Evolutionary conservation across 2,797 vertebrate species (phyloP).

Genomic region (Micromesistius poutassou): DNA sequence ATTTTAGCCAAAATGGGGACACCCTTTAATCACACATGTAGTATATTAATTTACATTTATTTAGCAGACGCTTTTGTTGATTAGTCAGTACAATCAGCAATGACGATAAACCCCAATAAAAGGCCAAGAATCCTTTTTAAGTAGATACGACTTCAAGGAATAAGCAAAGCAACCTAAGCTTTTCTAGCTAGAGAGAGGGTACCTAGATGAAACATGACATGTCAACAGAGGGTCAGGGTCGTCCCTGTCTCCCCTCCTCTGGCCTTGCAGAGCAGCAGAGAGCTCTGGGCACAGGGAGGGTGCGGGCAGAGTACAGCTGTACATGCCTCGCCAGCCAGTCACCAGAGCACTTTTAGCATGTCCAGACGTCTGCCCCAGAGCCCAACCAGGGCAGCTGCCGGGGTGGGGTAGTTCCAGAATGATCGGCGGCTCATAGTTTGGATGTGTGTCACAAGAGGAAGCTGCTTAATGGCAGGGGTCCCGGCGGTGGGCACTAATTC

Average conservation of each 20-base stretch:
- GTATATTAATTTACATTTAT: too few species aligned
- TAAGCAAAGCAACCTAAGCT: too few species aligned
- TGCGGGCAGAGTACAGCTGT: conserved; percentile 63
- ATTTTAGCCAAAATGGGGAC: neutral
- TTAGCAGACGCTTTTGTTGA: too few species aligned
- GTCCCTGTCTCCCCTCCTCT: conserved; percentile 14
- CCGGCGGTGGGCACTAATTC: conserved; percentile 23
- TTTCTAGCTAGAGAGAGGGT: too few species aligned
- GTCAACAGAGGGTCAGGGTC: neutral
- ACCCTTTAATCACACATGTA: too few species aligned
- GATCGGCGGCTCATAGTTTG: conserved; percentile 69
- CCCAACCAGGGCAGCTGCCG: conserved; percentile 66
- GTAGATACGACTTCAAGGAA: too few species aligned
- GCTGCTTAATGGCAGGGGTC: neutral
- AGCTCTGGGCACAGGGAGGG: conserved; percentile 1
- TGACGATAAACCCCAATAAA: too few species aligned
- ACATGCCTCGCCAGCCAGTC: conserved; percentile 67
- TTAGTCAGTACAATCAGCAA: too few species aligned
- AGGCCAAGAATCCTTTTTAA: too few species aligned
- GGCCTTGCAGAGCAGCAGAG: conserved; percentile 1
- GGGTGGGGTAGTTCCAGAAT: conserved; percentile 65
- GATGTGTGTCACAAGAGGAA: conserved; percentile 61
- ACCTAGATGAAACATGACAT: neutral
- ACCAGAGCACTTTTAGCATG: conserved; percentile 64
- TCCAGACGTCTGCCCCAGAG: conserved; percentile 42